A percentile compares a stretch with the other conserved stretches of the same genome.
These are phyloP conservation scores for Serranochromis macrocephalus DNA, from an alignment of 2,113 vertebrate species.

Conservation along the genomic window DNA sequence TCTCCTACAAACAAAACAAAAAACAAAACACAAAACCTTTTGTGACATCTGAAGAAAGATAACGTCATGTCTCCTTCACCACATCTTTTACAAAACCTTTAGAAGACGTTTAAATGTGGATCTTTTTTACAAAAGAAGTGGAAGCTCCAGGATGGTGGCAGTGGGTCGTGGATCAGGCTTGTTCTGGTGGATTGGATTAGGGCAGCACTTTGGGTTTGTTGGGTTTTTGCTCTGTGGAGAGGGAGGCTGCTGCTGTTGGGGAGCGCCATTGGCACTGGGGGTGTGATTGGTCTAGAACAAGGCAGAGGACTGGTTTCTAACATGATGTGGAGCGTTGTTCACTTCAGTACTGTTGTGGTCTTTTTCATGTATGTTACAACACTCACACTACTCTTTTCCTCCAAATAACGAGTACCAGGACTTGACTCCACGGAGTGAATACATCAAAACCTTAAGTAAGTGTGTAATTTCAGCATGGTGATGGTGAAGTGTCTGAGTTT, in stretches of 20 bases:
- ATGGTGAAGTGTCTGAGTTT: background rate
- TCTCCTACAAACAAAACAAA: background rate
- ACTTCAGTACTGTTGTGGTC: background rate
- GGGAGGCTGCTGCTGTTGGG: background rate
- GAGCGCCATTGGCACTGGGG: background rate
- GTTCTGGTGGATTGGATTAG: background rate
- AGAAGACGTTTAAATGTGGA: background rate
- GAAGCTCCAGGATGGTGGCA: background rate
- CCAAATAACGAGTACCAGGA: background rate
- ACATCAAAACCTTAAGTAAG: background rate
- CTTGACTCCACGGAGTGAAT: background rate
- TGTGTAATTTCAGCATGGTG: background rate
- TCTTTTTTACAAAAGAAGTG: background rate
- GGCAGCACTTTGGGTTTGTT: background rate
- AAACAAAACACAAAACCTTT: background rate
- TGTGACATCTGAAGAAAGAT: rapidly evolving
- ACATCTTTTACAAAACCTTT: background rate
- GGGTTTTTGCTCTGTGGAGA: background rate
- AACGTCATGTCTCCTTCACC: rapidly evolving
- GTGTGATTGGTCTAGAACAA: background rate
- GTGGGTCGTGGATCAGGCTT: background rate
- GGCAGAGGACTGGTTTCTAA: rapidly evolving
- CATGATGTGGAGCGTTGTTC: background rate
- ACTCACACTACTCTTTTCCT: background rate
- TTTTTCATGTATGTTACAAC: background rate